These are phyloP conservation scores for Chironomus tentans DNA, from an alignment of 2,888 invertebrate species.

Conservation along the genomic window DNA sequence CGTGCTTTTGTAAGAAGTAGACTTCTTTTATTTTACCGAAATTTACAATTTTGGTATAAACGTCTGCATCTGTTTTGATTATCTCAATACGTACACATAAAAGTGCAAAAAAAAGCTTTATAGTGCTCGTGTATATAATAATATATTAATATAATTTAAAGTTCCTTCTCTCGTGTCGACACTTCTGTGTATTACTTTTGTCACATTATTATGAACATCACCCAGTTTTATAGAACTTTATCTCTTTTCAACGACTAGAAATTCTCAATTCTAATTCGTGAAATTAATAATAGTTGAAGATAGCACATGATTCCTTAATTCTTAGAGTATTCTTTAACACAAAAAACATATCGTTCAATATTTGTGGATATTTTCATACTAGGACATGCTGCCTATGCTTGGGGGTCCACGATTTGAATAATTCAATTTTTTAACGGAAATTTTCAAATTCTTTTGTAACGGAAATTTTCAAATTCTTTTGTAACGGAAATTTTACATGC, in stretches of 20 bases:
- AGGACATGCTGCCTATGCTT: too few relatives aligned
- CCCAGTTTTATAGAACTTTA: not conserved
- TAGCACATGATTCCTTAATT: not conserved
- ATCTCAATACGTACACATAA: not conserved
- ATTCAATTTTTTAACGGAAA: too few relatives aligned
- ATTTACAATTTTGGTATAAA: not conserved
- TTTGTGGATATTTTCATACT: too few relatives aligned
- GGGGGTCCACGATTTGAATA: too few relatives aligned
- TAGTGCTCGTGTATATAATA: slow-evolving; percentile 1
- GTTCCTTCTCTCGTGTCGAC: not conserved
- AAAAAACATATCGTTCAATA: not conserved
- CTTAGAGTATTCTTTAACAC: not conserved
- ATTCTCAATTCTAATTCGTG: not conserved
- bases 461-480: too few relatives aligned
- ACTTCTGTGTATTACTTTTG: not conserved
- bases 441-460: too few relatives aligned
- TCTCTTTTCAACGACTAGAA: not conserved
- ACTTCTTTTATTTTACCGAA: not conserved
- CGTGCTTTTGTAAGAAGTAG: not conserved
- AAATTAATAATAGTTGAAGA: not conserved
- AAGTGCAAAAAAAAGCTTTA: slow-evolving; percentile 6
- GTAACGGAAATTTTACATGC: too few relatives aligned
- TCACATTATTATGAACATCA: not conserved
- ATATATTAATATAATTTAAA: not conserved
- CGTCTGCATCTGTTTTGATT: not conserved